These are phyloP conservation scores for Crypturellus undulatus DNA, from an alignment of 2,113 vertebrate species.

Conservation along the genomic window DNA sequence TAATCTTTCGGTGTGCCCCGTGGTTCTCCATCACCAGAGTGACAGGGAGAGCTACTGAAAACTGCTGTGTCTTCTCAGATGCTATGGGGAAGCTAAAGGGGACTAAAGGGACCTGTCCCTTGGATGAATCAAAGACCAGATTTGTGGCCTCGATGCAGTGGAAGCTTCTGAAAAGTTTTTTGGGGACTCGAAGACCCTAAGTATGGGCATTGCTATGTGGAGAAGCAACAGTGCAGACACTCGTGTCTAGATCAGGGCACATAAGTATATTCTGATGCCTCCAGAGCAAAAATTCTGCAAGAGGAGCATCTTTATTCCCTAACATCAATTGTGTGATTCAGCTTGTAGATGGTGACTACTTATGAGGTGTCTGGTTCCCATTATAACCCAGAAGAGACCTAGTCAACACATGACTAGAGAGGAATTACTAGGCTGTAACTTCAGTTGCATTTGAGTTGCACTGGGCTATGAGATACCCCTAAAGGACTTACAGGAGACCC, in stretches of 20 bases:
- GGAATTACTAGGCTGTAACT: background rate
- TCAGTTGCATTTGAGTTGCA: background rate
- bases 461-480: background rate
- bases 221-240: background rate
- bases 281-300: background rate
- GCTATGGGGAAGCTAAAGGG: background rate
- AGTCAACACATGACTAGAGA: background rate
- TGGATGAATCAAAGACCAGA: background rate
- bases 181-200: background rate
- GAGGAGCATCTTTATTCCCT: background rate
- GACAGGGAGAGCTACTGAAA: background rate
- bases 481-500: background rate
- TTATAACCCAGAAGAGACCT: accelerated
- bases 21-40: background rate
- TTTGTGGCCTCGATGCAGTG: accelerated
- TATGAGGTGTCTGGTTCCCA: background rate
- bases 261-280: background rate
- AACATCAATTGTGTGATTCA: background rate
- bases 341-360: background rate
- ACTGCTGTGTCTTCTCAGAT: background rate
- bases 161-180: background rate
- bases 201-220: background rate
- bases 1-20: background rate
- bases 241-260: accelerated
- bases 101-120: background rate